Evolutionary conservation across 1,140 invertebrate species (phyloP), one percentile per base, ranked within the genome.

Genomic region (Caerostris darwini): DNA sequence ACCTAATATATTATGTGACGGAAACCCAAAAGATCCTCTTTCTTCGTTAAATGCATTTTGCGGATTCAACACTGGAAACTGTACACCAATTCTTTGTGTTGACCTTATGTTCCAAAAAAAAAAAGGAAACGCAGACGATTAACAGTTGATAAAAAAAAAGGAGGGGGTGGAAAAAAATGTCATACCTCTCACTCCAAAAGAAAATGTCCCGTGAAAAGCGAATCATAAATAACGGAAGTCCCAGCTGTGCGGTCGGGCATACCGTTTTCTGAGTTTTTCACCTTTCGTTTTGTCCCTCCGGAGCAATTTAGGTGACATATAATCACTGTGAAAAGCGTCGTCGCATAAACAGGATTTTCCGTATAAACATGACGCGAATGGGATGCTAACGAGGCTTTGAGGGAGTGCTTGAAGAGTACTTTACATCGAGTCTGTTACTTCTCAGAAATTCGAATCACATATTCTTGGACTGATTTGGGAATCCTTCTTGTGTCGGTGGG

Each of bases 331-430:
- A 53, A 88, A 88, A 57, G 56, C 82, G 14, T 5, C 8, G 19
- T 61, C 86, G 14, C 86, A 88, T 88, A 88, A 88, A 88, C 86
- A 88, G n/a, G 86, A 88, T 88, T 88, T 67, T 67, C 50, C 58
- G 34, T 12, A 53, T 88, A 88, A 88, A 67, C 82, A 83, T 83
- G 82, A 58, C 82, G 14, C 5, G 54, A 83, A 58, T 19, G 54
- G n/a, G 14, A 34, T 83, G 81, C 12, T 54, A 83, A n/a, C 82
- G 17, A 58, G 53, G 82, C 14, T 19, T 56, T 19, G 56, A 7
- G 12, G 17, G 14, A n/a, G 53, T 57, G 5, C 34, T 50, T 12
- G 7, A 4, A 77, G 12, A 5, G 17, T 19, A 50, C 12, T 34
- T 34, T 34, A 34, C 34, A 2, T 34, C 34, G 0, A 34, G 34